phyloP scores from a whole-genome alignment of 2,888 invertebrate species.

The Cryptosula pallasiana region DNA sequence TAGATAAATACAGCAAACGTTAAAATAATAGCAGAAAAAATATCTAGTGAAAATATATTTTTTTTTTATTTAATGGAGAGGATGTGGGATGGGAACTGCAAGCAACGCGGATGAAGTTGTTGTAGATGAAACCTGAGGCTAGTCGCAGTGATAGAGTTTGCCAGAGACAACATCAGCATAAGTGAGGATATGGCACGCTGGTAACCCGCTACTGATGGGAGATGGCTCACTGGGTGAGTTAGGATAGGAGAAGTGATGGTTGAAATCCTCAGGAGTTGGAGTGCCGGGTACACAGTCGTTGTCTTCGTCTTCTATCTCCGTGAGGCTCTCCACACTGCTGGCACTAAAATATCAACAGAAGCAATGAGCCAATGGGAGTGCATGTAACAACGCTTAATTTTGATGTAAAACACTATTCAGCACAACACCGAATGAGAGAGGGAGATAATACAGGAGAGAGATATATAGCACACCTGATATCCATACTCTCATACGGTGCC shows the following conservation, averaged over 20 bases:
- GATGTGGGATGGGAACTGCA: too few species aligned
- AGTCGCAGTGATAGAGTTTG: background rate
- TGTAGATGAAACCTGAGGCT: background rate
- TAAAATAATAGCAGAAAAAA: background rate
- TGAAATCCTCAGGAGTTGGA: constrained; percentile 17
- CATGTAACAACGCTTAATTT: too few species aligned
- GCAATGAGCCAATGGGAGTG: too few species aligned
- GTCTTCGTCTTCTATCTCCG: constrained; percentile 4
- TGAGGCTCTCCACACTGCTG: constrained; percentile 11
- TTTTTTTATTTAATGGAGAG: background rate
- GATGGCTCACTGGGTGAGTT: constrained; percentile 21
- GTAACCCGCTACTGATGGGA: constrained; percentile 5
- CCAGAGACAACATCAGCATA: constrained; percentile 17
- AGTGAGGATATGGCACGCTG: background rate
- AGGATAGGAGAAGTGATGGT: constrained; percentile 21
- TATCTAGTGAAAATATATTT: constrained; percentile 4
- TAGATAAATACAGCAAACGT: background rate
- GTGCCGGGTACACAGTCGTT: constrained; percentile 11
- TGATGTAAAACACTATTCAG: too few species aligned
- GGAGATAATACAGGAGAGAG: too few species aligned
- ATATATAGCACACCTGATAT: background rate
- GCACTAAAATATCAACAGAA: too few species aligned
- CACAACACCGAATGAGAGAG: too few species aligned
- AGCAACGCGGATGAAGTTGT: too few species aligned
- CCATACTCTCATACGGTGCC: constrained; percentile 12